Conservation (phyloP, 1,140 invertebrate genomes). For the Colletes gigas region DNA sequence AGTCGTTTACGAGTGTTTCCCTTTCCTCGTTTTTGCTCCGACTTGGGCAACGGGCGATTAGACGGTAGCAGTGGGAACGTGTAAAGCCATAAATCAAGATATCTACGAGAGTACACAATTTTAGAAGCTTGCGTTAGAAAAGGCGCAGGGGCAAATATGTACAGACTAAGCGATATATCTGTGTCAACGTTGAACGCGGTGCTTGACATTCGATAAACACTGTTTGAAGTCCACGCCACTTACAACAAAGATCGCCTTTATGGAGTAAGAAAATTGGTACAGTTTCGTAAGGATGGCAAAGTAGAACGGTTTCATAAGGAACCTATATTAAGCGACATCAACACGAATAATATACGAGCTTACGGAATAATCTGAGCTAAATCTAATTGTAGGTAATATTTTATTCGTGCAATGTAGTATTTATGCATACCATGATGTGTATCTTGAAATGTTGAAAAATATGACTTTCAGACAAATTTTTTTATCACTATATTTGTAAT, state of each 20-base stretch:
- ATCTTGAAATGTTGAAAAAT: too few relatives aligned
- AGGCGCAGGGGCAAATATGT: conserved; percentile 11
- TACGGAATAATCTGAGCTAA: too few relatives aligned
- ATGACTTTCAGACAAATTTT: too few relatives aligned
- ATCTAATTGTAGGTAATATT: too few relatives aligned
- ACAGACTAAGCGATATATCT: background rate
- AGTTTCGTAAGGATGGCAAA: background rate
- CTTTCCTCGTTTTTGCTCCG: background rate
- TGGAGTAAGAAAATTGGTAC: background rate
- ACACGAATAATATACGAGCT: too few relatives aligned
- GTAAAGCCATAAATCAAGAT: background rate
- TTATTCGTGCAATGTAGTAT: too few relatives aligned
- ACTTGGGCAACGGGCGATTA: background rate
- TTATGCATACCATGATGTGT: too few relatives aligned
- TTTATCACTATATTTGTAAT: too few relatives aligned
- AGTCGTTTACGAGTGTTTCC: background rate
- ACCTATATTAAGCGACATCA: background rate
- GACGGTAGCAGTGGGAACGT: background rate
- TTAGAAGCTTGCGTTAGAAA: background rate
- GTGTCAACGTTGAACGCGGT: conserved; percentile 15
- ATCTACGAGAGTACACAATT: background rate
- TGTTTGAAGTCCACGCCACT: background rate
- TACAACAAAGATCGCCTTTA: background rate
- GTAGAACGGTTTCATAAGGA: background rate
- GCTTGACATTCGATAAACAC: too few relatives aligned